Base-by-base conservation (phyloP, 2,888 invertebrate species). In the Apomyelois bistriatella region DNA sequence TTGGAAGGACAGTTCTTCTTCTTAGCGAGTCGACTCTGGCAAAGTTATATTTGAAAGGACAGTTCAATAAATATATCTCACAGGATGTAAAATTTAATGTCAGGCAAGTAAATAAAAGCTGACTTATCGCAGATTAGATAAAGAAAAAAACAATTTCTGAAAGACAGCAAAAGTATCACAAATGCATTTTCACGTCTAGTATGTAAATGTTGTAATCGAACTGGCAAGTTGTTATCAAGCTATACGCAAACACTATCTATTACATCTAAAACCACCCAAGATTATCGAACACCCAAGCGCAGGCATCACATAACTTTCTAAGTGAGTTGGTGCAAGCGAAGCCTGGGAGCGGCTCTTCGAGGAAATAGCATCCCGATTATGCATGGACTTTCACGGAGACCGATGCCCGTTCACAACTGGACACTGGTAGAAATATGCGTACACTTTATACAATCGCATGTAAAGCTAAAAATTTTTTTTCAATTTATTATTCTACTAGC, bases 321-420 rank as follows among this genome's bases (percentile, higher is more conserved):
- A 59, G 58, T 43, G 54, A 53, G 55, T 53, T 13, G 43, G 53
- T 48, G 56, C 22, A 22, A 9, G 32, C 32, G 32, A 32, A 57
- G 36, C 10, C 55, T 56, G 68, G 73, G 72, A 67, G 75, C 62
- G 74, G 70, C 59, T 58, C 53, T 48, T 54, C 62, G 61, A 67
- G 70, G 76, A 69, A 72, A 72, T 74, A 60, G 68, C 77, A 75
- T 76, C 76, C 77, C 71, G 70, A 77, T 77, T 75, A 81, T 73
- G 75, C 74, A 75, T 71, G 62, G 64, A 70, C 79, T 82, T 81
- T 81, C 82, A 66, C 74, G 58, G 56, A 55, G 59, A 36, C 50
- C 52, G 28, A 5, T 28, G 12, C 36, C 30, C 41, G 51, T 15
- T 42, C 13, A 13, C 22, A 16, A 53, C 28, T 53, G 56, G 56